phyloP scores from a whole-genome alignment of 2,113 vertebrate genomes.

The Lophotis ruficrista region DNA sequence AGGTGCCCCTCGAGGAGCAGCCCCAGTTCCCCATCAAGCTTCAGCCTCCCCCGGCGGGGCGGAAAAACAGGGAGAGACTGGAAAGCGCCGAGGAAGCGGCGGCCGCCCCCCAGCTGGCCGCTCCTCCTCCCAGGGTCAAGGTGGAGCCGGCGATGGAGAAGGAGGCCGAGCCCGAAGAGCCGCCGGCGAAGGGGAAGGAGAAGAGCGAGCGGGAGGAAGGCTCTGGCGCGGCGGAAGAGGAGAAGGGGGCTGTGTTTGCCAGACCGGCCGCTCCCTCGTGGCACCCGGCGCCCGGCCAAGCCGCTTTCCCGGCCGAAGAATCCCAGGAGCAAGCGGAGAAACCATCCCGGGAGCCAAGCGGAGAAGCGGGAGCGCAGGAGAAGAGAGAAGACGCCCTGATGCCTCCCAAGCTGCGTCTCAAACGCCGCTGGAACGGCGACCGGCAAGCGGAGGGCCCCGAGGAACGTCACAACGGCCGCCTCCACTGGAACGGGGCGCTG shows the following conservation, averaged over 20 bases:
- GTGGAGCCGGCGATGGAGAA: conserved; percentile 60
- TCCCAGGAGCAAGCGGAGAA: conserved; percentile 38
- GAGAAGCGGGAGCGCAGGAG: not conserved
- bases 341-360: rapidly evolving
- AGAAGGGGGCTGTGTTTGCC: conserved; percentile 15
- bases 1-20: conserved; percentile 67
- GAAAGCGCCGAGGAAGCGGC: conserved; percentile 36
- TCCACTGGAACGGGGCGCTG: conserved; percentile 56
- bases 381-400: conserved; percentile 76
- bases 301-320: not conserved
- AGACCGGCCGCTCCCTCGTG: conserved; percentile 37
- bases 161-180: conserved; percentile 14
- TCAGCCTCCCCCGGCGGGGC: conserved; percentile 73
- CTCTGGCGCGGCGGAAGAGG: not conserved
- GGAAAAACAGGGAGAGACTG: conserved; percentile 68
- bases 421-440: conserved; percentile 77
- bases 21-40: conserved; percentile 77
- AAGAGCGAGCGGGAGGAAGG: not conserved
- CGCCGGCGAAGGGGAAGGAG: not conserved
- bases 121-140: conserved; percentile 59
- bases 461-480: conserved; percentile 28
- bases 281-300: not conserved
- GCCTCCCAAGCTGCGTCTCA: conserved; percentile 79
- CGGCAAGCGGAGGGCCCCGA: conserved; percentile 16
- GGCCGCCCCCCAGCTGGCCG: not conserved